Evolutionary conservation across 2,113 vertebrate species (phyloP).

Genomic region (Pteropus alecto): DNA sequence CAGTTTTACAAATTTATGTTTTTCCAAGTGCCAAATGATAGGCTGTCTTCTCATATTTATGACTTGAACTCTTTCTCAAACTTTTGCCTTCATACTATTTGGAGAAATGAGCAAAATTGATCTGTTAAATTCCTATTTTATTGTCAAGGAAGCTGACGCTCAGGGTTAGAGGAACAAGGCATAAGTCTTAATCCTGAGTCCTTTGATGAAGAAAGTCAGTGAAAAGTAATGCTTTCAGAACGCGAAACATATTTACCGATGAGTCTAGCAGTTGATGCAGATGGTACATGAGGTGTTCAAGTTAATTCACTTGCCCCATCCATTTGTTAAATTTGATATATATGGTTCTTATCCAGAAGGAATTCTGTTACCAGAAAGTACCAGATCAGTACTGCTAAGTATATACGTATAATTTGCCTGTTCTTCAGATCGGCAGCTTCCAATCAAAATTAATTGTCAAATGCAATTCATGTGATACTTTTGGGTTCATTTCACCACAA

Average conservation of each 20-base stretch:
- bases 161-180: neutral
- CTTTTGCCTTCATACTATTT: neutral
- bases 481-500: constrained; percentile 55
- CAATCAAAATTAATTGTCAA: constrained; percentile 51
- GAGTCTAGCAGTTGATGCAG: neutral
- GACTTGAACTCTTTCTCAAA: neutral
- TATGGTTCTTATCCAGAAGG: neutral
- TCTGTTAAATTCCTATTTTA: neutral
- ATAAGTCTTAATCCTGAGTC: neutral
- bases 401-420: neutral
- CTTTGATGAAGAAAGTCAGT: neutral
- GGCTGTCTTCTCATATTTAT: neutral
- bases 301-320: constrained; percentile 19
- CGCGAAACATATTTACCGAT: neutral
- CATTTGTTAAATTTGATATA: constrained; percentile 35
- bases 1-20: neutral
- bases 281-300: neutral
- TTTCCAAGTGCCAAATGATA: neutral
- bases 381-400: constrained; percentile 31
- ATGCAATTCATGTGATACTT: constrained; percentile 42
- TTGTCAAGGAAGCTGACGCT: neutral
- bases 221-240: neutral
- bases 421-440: constrained; percentile 46
- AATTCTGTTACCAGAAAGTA: constrained; percentile 27
- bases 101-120: neutral